Conservation (phyloP, 2,113 vertebrate species). For the Columbina picui region DNA sequence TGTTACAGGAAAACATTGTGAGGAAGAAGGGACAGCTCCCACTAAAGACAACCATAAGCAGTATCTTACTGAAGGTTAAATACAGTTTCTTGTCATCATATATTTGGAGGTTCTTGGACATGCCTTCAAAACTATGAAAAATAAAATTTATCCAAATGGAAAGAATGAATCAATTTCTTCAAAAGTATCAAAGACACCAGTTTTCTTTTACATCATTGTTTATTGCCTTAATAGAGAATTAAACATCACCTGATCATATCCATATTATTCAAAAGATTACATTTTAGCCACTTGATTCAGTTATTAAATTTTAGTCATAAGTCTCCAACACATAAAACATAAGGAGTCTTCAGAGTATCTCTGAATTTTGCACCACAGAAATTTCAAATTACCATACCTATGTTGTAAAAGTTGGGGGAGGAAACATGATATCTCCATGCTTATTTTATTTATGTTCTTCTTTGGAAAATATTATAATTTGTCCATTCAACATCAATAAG, state of each 20-base stretch:
- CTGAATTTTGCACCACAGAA: not conserved
- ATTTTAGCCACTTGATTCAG: too few relatives aligned
- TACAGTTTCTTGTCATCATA: not conserved
- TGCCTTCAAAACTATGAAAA: not conserved
- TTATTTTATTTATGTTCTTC: not conserved
- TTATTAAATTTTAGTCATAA: not conserved
- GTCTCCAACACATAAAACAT: not conserved
- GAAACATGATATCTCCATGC: not conserved
- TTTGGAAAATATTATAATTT: not conserved
- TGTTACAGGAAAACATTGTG: not conserved
- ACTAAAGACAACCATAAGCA: not conserved
- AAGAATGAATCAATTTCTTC: not conserved
- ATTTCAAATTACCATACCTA: not conserved
- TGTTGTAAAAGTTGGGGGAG: not conserved
- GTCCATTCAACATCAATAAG: not conserved
- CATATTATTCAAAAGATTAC: not conserved
- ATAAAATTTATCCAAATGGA: not conserved
- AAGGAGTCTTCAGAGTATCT: not conserved
- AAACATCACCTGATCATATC: not conserved
- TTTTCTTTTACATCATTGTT: not conserved
- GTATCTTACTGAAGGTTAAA: not conserved
- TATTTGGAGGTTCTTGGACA: not conserved
- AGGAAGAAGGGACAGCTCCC: not conserved
- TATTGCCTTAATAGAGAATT: not conserved
- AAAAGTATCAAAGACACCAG: not conserved